These are phyloP conservation scores for Menura novaehollandiae DNA, from an alignment of 2,113 vertebrate species.

Conservation along the genomic window DNA sequence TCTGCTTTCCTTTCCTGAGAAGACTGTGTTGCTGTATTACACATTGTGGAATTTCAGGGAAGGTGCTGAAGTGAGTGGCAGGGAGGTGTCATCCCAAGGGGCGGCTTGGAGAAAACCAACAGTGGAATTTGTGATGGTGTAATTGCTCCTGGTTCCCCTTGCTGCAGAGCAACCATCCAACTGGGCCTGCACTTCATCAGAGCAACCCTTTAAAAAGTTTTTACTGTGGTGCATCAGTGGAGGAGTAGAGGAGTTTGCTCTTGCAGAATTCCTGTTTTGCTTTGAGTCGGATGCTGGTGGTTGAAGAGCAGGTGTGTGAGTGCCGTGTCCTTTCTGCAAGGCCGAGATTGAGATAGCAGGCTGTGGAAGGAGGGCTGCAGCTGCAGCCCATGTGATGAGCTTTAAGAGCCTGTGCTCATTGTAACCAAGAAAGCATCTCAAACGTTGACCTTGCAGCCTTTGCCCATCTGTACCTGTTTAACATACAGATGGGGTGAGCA, in stretches of 20 bases:
- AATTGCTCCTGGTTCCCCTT: background rate
- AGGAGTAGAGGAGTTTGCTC: background rate
- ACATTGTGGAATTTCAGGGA: background rate
- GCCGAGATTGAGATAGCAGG: background rate
- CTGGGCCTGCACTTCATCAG: background rate
- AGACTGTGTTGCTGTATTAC: background rate
- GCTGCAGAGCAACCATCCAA: background rate
- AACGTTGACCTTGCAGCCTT: background rate
- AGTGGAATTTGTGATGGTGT: background rate
- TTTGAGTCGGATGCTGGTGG: background rate
- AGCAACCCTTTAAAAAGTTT: background rate
- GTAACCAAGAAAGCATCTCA: background rate
- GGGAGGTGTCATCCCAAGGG: background rate
- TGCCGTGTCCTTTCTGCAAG: background rate
- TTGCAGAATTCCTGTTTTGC: background rate
- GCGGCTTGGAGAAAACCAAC: background rate
- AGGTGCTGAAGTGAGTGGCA: background rate
- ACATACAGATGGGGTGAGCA: background rate
- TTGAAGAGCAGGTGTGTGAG: background rate
- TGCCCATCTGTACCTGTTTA: conserved; percentile 41
- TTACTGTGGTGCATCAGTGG: background rate
- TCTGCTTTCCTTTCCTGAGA: background rate
- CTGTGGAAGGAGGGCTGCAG: background rate
- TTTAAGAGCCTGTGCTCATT: background rate
- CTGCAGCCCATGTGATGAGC: conserved; percentile 1